Conservation (phyloP, 2,888 invertebrate genomes). For the Empis stercorea region DNA sequence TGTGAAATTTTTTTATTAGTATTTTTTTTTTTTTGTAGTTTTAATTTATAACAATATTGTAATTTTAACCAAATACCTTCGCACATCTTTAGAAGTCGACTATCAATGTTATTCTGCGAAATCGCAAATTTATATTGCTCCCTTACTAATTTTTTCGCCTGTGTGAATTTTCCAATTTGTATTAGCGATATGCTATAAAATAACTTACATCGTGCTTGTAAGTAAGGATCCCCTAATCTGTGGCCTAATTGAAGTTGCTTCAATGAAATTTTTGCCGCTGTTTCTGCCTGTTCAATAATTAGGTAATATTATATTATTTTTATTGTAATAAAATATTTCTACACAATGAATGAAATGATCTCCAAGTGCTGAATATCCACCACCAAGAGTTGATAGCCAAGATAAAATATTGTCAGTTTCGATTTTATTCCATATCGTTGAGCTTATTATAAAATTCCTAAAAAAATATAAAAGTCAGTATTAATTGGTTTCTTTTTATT, state of each 20-base stretch:
- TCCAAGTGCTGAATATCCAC: slow-evolving; percentile 90
- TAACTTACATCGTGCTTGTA: slow-evolving; percentile 70
- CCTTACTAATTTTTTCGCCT: slow-evolving; percentile 49
- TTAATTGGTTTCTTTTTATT: no score
- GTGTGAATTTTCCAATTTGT: slow-evolving; percentile 58
- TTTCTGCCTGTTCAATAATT: slow-evolving; percentile 51
- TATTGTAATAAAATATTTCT: slow-evolving; percentile 28
- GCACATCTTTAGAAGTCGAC: slow-evolving; percentile 64
- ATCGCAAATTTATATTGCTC: slow-evolving; percentile 40
- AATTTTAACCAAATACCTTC: slow-evolving; percentile 77
- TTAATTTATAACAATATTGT: slow-evolving; percentile 30
- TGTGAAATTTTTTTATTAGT: no score
- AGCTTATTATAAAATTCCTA: not conserved
- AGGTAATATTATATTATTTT: not conserved
- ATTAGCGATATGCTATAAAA: slow-evolving; percentile 80
- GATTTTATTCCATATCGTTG: slow-evolving; percentile 46
- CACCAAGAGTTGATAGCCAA: slow-evolving; percentile 92
- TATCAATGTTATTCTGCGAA: slow-evolving; percentile 38
- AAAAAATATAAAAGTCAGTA: slow-evolving; percentile 1
- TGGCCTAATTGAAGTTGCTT: slow-evolving; percentile 71
- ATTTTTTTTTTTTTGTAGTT: not conserved
- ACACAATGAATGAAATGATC: slow-evolving; percentile 72
- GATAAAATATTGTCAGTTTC: slow-evolving; percentile 79
- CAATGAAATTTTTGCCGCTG: slow-evolving; percentile 77
- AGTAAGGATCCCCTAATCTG: slow-evolving; percentile 66